A percentile compares a stretch with the other conserved stretches of the same genome.
Evolutionary conservation across 2,888 invertebrate species (phyloP).

Genomic region (Ramazzottius varieornatus): DNA sequence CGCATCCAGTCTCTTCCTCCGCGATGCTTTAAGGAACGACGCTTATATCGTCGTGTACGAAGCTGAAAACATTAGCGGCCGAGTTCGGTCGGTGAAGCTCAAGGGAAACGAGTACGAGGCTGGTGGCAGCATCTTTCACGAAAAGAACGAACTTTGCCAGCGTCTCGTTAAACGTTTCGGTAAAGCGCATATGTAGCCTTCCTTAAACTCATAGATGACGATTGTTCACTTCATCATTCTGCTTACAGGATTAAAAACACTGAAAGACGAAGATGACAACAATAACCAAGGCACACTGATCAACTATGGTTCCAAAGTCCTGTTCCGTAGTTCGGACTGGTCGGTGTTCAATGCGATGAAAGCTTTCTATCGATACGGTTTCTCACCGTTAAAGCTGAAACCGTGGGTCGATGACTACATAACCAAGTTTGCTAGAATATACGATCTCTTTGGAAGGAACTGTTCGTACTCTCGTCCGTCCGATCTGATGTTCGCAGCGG

Average conservation of each 20-base stretch:
- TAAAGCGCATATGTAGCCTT: too few species aligned
- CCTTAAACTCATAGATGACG: too few species aligned
- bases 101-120: slow-evolving; percentile 29
- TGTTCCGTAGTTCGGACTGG: slow-evolving; percentile 29
- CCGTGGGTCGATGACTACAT: slow-evolving; percentile 22
- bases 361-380: slow-evolving; percentile 32
- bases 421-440: slow-evolving; percentile 29
- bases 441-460: slow-evolving; percentile 28
- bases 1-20: slow-evolving; percentile 7
- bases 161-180: slow-evolving; percentile 29
- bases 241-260: background rate
- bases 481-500: slow-evolving; percentile 30
- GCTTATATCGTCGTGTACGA: slow-evolving; percentile 32
- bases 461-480: slow-evolving; percentile 28
- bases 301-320: slow-evolving; percentile 29
- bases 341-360: slow-evolving; percentile 23
- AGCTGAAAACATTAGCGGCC: slow-evolving; percentile 30
- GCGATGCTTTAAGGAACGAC: slow-evolving; percentile 10
- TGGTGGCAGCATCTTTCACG: slow-evolving; percentile 34
- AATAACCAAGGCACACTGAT: slow-evolving; percentile 15
- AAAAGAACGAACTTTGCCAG: slow-evolving; percentile 31
- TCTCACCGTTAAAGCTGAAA: slow-evolving; percentile 25
- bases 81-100: slow-evolving; percentile 28
- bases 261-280: background rate
- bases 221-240: background rate